Percentiles rank a stretch among this genome's conserved stretches.
Evolutionary conservation across 2,113 vertebrate species (phyloP).

Genomic region (Pelvicachromis taeniatus): DNA sequence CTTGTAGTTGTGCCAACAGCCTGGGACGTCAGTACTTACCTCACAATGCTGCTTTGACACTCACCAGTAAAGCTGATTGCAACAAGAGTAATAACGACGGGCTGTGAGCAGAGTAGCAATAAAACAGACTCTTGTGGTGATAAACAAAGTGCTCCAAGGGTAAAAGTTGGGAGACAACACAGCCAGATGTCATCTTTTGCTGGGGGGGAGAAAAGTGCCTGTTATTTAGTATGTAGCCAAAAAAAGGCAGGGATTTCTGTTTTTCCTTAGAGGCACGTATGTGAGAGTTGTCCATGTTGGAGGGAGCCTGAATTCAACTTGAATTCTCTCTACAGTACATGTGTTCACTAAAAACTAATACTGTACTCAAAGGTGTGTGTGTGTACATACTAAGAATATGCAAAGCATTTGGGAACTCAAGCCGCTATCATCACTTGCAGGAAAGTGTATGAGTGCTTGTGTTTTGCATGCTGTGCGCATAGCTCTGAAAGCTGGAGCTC

Average conservation of each 20-base stretch:
- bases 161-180: not conserved
- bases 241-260: not conserved
- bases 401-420: not conserved
- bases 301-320: not conserved
- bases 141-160: not conserved
- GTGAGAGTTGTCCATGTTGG: not conserved
- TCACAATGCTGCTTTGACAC: not conserved
- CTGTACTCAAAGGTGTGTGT: not conserved
- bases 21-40: not conserved
- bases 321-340: not conserved
- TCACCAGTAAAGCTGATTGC: constrained; percentile 30
- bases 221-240: not conserved
- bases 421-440: not conserved
- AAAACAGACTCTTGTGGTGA: constrained; percentile 12
- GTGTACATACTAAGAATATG: not conserved
- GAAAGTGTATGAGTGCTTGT: not conserved
- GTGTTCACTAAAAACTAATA: not conserved
- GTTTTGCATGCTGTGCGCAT: constrained; percentile 12
- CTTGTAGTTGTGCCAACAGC: not conserved
- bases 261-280: not conserved
- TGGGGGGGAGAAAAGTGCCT: fast-evolving
- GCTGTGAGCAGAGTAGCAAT: constrained; percentile 20
- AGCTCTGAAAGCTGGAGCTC: constrained; percentile 12
- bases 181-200: not conserved
- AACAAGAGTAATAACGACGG: not conserved